Conservation (phyloP, 2,888 invertebrate genomes). For the Heliconius erato region DNA sequence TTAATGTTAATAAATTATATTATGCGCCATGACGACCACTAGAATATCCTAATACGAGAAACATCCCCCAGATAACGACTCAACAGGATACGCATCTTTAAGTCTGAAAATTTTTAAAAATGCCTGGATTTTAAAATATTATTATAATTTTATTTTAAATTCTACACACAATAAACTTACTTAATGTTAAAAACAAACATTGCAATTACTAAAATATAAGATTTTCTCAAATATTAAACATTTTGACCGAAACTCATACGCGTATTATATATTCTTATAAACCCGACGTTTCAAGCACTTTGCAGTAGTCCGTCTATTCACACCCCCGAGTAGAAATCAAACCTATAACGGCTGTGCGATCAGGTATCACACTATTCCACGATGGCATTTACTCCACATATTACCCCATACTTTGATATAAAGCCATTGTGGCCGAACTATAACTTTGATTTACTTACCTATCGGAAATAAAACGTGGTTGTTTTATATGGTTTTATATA, state of each 20-base stretch:
- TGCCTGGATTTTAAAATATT: neutral
- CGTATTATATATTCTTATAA: too few relatives aligned
- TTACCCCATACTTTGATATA: neutral
- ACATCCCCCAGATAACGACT: too few relatives aligned
- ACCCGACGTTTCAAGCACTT: neutral
- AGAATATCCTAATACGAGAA: too few relatives aligned
- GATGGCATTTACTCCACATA: neutral
- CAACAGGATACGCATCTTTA: too few relatives aligned
- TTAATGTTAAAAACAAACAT: neutral
- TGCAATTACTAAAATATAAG: too few relatives aligned
- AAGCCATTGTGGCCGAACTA: neutral
- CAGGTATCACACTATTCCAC: neutral
- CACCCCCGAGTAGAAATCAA: neutral
- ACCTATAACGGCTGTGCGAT: neutral
- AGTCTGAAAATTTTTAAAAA: too few relatives aligned
- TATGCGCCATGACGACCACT: too few relatives aligned
- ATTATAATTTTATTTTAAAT: neutral
- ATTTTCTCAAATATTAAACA: too few relatives aligned
- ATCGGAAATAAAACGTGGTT: slow-evolving; percentile 5
- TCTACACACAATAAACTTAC: too few relatives aligned
- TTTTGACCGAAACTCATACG: too few relatives aligned
- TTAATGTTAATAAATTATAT: too few relatives aligned
- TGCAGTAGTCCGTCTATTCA: neutral
- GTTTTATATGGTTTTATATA: neutral
- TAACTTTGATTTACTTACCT: slow-evolving; percentile 9